Percentiles rank a stretch among this genome's conserved stretches.
These are phyloP conservation scores for Chydorus sphaericus DNA, from an alignment of 2,888 invertebrate species.

Conservation along the genomic window DNA sequence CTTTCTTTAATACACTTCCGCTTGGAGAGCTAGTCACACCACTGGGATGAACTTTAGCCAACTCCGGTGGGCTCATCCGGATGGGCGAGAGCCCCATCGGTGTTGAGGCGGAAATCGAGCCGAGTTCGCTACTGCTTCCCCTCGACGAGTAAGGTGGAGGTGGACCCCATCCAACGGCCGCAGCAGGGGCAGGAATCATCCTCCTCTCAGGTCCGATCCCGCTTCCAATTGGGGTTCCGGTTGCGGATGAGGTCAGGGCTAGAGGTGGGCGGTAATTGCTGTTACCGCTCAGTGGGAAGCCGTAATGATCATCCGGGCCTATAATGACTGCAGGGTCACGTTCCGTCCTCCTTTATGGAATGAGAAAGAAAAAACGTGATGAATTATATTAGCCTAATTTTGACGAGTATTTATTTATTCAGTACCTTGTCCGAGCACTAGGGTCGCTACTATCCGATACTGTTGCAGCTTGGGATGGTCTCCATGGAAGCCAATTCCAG, in stretches of 20 bases:
- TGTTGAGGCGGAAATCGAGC: conserved; percentile 11
- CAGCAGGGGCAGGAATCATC: too few relatives aligned
- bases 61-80: not conserved
- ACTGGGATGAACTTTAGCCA: not conserved
- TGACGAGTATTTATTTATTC: too few relatives aligned
- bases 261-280: conserved; percentile 13
- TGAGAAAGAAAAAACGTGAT: not conserved
- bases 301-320: conserved; percentile 16
- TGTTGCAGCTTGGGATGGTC: conserved; percentile 8
- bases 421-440: not conserved
- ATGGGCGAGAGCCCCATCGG: not conserved
- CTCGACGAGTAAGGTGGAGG: conserved; percentile 63
- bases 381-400: too few relatives aligned
- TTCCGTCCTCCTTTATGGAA: not conserved
- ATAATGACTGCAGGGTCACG: conserved; percentile 9
- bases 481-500: conserved; percentile 16
- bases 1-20: too few relatives aligned
- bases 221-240: conserved; percentile 11
- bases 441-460: not conserved
- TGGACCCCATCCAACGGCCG: conserved; percentile 65
- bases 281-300: conserved; percentile 13
- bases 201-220: conserved; percentile 9
- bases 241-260: conserved; percentile 1
- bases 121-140: conserved; percentile 9
- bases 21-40: not conserved